A percentile compares a stretch with the other conserved stretches of the same genome.
These are phyloP conservation scores for Baccha elongata DNA, from an alignment of 2,888 invertebrate genomes.

Conservation along the genomic window DNA sequence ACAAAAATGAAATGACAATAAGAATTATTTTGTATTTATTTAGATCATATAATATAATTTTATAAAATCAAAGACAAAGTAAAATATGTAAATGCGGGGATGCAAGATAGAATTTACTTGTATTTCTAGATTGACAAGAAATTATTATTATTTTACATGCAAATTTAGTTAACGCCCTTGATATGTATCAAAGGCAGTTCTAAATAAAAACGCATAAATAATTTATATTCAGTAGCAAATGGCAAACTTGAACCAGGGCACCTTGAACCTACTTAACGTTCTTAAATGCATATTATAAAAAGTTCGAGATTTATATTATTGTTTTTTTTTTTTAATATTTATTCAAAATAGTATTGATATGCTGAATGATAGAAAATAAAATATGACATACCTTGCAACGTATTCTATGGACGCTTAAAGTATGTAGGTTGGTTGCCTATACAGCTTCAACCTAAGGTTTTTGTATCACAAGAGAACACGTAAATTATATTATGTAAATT, in stretches of 20 bases:
- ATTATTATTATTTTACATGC: conserved; percentile 11
- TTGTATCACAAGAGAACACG: no score
- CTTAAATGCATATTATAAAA: neutral
- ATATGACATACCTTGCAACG: no score
- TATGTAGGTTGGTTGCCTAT: no score
- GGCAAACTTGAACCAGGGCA: conserved; percentile 32
- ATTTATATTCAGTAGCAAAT: conserved; percentile 25
- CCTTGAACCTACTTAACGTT: conserved; percentile 52
- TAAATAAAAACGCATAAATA: conserved; percentile 25
- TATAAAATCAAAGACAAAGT: neutral
- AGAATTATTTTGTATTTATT: conserved; percentile 38
- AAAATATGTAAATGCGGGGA: conserved; percentile 20
- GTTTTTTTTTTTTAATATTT: neutral
- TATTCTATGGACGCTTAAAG: no score
- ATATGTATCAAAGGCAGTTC: conserved; percentile 25
- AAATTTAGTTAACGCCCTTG: conserved; percentile 34
- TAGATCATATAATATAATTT: conserved; percentile 34
- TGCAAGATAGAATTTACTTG: conserved; percentile 20
- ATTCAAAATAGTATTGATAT: no score
- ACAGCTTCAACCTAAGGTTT: no score
- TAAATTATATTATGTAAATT: no score
- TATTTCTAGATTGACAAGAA: conserved; percentile 21
- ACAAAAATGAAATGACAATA: conserved; percentile 28
- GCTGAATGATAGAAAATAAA: no score
- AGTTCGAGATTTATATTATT: conserved; percentile 6